phyloP scores from a whole-genome alignment of 2,113 vertebrate species.

The Triplophysa dalaica region DNA sequence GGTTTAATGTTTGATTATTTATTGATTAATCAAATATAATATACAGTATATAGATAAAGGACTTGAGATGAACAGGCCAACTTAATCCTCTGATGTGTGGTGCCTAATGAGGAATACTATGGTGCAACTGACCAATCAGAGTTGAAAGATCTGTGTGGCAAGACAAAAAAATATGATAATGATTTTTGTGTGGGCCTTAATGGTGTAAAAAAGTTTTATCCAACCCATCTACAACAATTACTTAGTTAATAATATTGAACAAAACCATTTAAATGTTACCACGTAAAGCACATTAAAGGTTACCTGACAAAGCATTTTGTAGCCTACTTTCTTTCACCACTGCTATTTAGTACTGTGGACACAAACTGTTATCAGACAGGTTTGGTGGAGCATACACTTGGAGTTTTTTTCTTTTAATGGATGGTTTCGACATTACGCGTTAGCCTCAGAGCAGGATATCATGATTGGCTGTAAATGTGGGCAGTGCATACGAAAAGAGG shows the following conservation, averaged over 20 bases:
- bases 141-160: too few relatives aligned
- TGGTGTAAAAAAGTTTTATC: too few relatives aligned
- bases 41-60: too few relatives aligned
- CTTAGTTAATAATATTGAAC: neutral
- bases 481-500: conserved; percentile 39
- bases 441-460: conserved; percentile 3
- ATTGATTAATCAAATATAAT: too few relatives aligned
- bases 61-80: too few relatives aligned
- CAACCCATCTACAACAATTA: too few relatives aligned
- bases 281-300: neutral
- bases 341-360: neutral
- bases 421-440: conserved; percentile 29
- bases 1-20: too few relatives aligned
- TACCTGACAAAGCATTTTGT: neutral
- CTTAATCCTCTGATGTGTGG: too few relatives aligned
- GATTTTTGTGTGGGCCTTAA: too few relatives aligned
- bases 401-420: conserved; percentile 22
- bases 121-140: too few relatives aligned
- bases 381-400: neutral
- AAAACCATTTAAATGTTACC: neutral
- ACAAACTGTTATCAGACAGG: neutral
- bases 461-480: conserved; percentile 45
- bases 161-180: too few relatives aligned
- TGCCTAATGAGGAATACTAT: too few relatives aligned
- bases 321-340: neutral